Evolutionary conservation across 2,797 vertebrate species (phyloP).

Genomic region (Rhabdomys pumilio): DNA sequence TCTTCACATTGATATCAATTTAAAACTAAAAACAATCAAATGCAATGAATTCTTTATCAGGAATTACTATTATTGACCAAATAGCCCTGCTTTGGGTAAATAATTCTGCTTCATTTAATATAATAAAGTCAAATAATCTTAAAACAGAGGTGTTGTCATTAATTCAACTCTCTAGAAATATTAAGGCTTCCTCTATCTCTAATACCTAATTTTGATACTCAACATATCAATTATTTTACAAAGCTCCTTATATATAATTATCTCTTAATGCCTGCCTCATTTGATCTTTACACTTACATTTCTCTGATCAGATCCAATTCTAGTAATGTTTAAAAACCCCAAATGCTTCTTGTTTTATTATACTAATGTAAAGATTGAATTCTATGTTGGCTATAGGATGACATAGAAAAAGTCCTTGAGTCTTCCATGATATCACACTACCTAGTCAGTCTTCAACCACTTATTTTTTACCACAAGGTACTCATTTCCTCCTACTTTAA

Average conservation of each 20-base stretch:
- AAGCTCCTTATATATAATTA: background rate
- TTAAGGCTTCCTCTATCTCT: background rate
- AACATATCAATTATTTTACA: background rate
- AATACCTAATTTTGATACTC: background rate
- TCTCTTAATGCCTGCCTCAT: background rate
- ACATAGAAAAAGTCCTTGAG: background rate
- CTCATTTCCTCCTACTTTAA: background rate
- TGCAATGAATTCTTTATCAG: background rate
- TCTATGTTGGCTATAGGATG: background rate
- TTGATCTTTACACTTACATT: background rate
- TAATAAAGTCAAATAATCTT: background rate
- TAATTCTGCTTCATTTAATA: background rate
- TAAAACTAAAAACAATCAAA: background rate
- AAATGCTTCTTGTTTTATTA: background rate
- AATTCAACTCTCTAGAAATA: slow-evolving; percentile 1
- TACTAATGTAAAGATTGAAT: background rate
- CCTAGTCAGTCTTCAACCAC: background rate
- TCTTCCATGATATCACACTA: background rate
- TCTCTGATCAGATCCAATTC: background rate
- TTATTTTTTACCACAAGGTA: background rate
- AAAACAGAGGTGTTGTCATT: background rate
- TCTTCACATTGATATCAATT: background rate
- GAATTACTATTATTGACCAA: background rate
- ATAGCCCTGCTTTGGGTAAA: background rate
- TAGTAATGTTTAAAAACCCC: background rate